Evolutionary conservation across 2,888 invertebrate species (phyloP).

Genomic region (Ganaspis brasiliensis): DNA sequence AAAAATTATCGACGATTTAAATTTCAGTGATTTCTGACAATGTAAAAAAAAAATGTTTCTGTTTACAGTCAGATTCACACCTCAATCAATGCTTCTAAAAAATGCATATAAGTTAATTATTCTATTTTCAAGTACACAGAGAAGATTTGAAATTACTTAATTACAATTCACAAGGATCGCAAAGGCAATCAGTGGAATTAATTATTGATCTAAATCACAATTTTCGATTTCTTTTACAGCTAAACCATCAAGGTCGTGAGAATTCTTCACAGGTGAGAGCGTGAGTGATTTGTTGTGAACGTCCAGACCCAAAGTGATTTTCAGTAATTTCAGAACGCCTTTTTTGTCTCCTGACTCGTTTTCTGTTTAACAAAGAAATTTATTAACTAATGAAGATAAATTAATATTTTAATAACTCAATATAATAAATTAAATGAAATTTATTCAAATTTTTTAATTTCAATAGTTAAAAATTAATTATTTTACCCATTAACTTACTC

Average conservation of each 20-base stretch:
- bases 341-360: constrained; percentile 88
- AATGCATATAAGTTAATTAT: constrained; percentile 15
- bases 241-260: constrained; percentile 46
- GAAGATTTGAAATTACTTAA: constrained; percentile 1
- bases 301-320: constrained; percentile 88
- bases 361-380: constrained; percentile 80
- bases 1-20: constrained; percentile 6
- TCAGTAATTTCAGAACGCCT: constrained; percentile 90
- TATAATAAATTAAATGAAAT: too few relatives aligned
- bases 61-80: too few relatives aligned
- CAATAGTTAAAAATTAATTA: too few relatives aligned
- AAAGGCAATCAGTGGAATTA: background rate
- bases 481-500: too few relatives aligned
- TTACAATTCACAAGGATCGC: background rate
- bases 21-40: background rate
- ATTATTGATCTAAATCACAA: constrained; percentile 22
- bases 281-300: constrained; percentile 73
- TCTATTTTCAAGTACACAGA: background rate
- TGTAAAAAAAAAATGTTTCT: background rate
- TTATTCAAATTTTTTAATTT: too few relatives aligned
- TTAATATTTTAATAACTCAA: background rate
- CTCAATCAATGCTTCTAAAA: background rate
- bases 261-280: constrained; percentile 64
- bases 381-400: constrained; percentile 40
- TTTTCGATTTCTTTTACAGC: constrained; percentile 28